Evolutionary conservation across 2,797 vertebrate species (phyloP).

Genomic region (Tragopan temminckii): DNA sequence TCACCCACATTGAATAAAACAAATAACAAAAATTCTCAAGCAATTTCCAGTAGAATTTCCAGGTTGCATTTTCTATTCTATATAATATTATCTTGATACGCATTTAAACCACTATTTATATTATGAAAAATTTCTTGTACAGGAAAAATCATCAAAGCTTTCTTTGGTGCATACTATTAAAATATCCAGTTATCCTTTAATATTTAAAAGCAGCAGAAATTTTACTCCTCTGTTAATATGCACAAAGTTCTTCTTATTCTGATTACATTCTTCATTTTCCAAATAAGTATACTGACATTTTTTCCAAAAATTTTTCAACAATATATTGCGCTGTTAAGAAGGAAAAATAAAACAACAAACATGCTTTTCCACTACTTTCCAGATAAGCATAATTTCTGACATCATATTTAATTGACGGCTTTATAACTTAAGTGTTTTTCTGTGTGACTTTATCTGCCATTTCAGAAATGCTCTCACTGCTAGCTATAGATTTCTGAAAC

Average conservation of each 20-base stretch:
- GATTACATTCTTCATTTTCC: background rate
- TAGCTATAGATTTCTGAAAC: slow-evolving; percentile 11
- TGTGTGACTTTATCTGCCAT: slow-evolving; percentile 25
- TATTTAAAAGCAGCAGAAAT: background rate
- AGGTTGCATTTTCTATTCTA: background rate
- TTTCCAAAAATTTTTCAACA: background rate
- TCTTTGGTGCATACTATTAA: background rate
- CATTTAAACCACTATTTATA: background rate
- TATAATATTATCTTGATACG: background rate
- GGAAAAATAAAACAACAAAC: background rate
- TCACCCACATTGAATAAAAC: background rate
- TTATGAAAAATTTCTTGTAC: background rate
- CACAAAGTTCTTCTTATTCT: background rate
- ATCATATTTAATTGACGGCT: background rate
- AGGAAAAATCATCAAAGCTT: background rate
- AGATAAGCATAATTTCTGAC: background rate
- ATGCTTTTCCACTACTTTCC: background rate
- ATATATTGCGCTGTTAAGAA: background rate
- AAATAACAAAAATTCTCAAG: background rate
- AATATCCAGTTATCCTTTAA: background rate
- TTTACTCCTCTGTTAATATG: background rate
- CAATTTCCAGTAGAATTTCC: background rate
- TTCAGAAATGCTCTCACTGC: slow-evolving; percentile 19
- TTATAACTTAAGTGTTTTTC: slow-evolving; percentile 17
- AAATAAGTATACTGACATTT: background rate